These are phyloP conservation scores for Notarius lentiginosus DNA, from an alignment of 2,113 vertebrate genomes.

Conservation along the genomic window DNA sequence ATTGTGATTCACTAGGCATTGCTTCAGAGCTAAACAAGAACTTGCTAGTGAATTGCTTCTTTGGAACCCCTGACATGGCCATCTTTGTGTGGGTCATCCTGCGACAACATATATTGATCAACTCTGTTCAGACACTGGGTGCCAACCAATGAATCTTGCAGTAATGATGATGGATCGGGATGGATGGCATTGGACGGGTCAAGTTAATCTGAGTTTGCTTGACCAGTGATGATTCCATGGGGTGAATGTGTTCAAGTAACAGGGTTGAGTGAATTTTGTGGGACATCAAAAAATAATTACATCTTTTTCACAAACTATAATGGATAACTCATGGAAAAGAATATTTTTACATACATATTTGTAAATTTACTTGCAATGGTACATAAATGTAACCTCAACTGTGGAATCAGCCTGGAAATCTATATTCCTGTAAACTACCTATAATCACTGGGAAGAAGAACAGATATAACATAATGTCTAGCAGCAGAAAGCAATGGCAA, in stretches of 20 bases:
- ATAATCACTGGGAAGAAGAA: background rate
- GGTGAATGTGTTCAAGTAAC: background rate
- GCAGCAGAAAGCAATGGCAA: background rate
- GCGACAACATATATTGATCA: no score
- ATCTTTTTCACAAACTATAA: background rate
- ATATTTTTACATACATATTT: background rate
- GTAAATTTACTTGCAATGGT: background rate
- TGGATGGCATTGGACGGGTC: no score
- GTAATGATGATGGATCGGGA: no score
- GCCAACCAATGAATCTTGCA: no score
- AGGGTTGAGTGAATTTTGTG: background rate
- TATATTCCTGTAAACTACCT: background rate
- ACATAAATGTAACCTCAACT: background rate
- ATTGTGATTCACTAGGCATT: no score
- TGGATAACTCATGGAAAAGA: background rate
- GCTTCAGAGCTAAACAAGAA: no score
- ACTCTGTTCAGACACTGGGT: no score
- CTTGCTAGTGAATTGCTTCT: no score
- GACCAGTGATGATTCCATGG: background rate
- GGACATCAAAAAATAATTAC: background rate
- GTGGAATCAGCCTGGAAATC: background rate
- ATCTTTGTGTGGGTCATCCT: no score
- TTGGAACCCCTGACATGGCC: no score
- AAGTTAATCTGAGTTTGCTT: no score
- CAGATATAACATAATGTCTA: background rate